phyloP scores from a whole-genome alignment of 2,888 invertebrate species.

The Coleophora deauratella region DNA sequence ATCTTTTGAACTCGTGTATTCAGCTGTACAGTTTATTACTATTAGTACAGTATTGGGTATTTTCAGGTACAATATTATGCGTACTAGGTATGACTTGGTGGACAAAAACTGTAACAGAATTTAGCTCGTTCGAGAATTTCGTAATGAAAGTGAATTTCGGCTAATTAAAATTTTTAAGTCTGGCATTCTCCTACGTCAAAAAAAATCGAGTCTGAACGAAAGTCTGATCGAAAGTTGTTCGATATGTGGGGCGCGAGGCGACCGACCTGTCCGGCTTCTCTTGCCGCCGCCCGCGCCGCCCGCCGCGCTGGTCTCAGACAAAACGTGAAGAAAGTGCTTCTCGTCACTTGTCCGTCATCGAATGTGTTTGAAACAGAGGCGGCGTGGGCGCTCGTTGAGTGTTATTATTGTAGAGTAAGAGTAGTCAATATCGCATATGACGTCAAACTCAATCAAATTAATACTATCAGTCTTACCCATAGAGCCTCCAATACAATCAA shows the following conservation, averaged over 20 bases:
- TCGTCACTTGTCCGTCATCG: slow-evolving; percentile 23
- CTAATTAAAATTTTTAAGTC: slow-evolving; percentile 33
- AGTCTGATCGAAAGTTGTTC: slow-evolving; percentile 70
- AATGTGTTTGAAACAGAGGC: slow-evolving; percentile 18
- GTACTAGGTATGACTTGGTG: no score
- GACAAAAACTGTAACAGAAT: no score
- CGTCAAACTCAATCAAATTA: slow-evolving; percentile 23
- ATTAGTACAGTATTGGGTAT: no score
- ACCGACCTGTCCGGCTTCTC: slow-evolving; percentile 48
- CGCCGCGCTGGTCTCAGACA: slow-evolving; percentile 26
- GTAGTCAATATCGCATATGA: no score
- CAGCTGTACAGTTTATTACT: no score
- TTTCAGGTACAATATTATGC: no score
- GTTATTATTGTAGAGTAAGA: no score
- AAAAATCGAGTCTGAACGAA: slow-evolving; percentile 62
- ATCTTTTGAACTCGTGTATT: slow-evolving; percentile 8
- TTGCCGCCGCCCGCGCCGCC: no score
- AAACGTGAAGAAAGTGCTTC: slow-evolving; percentile 44
- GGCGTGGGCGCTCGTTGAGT: slow-evolving; percentile 5
- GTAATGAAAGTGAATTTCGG: slow-evolving; percentile 45
- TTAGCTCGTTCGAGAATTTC: slow-evolving; percentile 15
- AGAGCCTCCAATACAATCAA: background rate
- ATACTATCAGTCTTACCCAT: slow-evolving; percentile 11
- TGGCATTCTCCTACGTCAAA: slow-evolving; percentile 44
- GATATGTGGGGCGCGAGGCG: slow-evolving; percentile 64